These are phyloP conservation scores for Limnephilus auricula DNA, from an alignment of 2,888 invertebrate genomes.

Conservation along the genomic window DNA sequence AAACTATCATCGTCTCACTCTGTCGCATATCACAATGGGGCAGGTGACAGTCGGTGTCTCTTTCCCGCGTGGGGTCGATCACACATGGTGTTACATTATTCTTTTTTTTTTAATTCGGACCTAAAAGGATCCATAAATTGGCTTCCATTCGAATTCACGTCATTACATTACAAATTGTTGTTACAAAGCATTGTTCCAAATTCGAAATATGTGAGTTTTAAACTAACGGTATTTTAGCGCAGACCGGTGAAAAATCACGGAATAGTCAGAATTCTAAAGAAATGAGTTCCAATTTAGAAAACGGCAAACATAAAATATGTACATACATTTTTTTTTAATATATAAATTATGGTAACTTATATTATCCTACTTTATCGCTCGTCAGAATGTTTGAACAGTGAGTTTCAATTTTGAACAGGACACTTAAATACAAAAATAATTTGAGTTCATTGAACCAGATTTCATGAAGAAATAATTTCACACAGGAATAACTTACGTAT, in stretches of 20 bases:
- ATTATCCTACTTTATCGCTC: not conserved
- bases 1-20: constrained; percentile 46
- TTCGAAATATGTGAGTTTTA: not conserved
- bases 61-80: constrained; percentile 46
- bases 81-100: constrained; percentile 44
- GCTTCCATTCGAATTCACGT: not conserved
- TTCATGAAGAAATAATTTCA: too few relatives aligned
- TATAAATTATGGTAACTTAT: too few relatives aligned
- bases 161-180: not conserved
- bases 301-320: too few relatives aligned
- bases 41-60: constrained; percentile 56
- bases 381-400: too few relatives aligned
- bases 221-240: not conserved
- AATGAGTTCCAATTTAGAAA: too few relatives aligned
- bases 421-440: not conserved
- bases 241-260: too few relatives aligned
- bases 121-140: not conserved
- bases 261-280: too few relatives aligned
- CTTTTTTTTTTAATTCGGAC: constrained; percentile 14
- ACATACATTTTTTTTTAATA: too few relatives aligned
- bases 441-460: too few relatives aligned
- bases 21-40: constrained; percentile 8
- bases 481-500: too few relatives aligned
- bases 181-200: not conserved
- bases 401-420: too few relatives aligned